Evolutionary conservation across 64 coral and sea anemone species (phyloP), one percentile per base, ranked within the genome.

Genomic region (Stichodactyla mertensii): DNA sequence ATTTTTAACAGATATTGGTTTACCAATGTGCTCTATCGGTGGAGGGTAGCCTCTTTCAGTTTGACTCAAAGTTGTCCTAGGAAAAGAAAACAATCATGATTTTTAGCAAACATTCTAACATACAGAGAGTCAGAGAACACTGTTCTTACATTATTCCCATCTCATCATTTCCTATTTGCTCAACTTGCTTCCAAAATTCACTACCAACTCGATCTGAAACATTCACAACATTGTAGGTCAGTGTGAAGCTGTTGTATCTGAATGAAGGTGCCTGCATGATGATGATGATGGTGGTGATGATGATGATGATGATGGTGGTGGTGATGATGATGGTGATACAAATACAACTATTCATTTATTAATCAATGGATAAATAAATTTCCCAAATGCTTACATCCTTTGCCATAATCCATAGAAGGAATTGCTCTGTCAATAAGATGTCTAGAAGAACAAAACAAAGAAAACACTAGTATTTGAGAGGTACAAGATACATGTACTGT

Each of bases 121-220:
- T 45, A 61, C 58, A 12, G 4, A 1, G 58, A 16, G 58, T 61
- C 0, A 4, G 7, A 12, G 64, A 7, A n/a, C 64, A 67, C 6
- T 5, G 24, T 67, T 22, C 64, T 67, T 20, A 99, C 97, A 78
- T 92, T 27, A 99, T 89, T 12, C 97, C 97, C 6, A 93, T 95
- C 61, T 95, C 90, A 66, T 99, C 97, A 84, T 99, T 87, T 20
- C 97, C 97, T 82, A 95, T 88, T 53, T 84, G 92, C 56, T 99
- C 93, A 23, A 88, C 93, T 61, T 99, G 97, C 55, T 95, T 99
- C 97, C 97, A 99, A 83, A 99, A 99, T 36, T 99, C 97, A 88
- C 97, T 99, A 2, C 97, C 97, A 83, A 99, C 92, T 55, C 97
- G 97, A 91, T 99, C 97, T 99, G 66, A 71, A 66, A 85, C 28